A percentile compares a stretch with the other conserved stretches of the same genome.
These are phyloP conservation scores for Fulica atra DNA, from an alignment of 2,113 vertebrate species.

Conservation along the genomic window DNA sequence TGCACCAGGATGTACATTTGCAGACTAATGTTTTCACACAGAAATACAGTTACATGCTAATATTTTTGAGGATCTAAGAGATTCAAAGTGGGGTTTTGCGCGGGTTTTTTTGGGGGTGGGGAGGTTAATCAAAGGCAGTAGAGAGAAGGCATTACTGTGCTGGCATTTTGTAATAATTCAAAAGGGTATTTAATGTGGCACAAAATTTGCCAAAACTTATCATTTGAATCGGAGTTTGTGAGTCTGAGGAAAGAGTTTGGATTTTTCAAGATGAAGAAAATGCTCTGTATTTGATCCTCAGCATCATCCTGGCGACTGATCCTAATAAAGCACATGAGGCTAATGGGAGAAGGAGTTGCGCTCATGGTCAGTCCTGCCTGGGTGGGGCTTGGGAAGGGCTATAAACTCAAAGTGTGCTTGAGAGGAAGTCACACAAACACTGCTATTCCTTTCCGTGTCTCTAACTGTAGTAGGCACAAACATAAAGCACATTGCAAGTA, in stretches of 20 bases:
- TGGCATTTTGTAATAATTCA: neutral
- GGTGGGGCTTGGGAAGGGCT: neutral
- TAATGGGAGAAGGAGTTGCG: neutral
- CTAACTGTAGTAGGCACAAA: neutral
- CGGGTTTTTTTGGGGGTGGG: too few species aligned
- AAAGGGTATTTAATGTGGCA: neutral
- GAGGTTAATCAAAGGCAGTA: neutral
- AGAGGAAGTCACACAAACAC: neutral
- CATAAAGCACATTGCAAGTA: neutral
- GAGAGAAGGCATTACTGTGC: neutral
- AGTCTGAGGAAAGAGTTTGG: neutral
- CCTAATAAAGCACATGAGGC: neutral
- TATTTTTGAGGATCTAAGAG: neutral
- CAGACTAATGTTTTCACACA: neutral
- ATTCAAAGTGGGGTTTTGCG: neutral
- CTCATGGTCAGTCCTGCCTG: neutral
- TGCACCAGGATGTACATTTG: neutral
- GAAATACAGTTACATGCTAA: neutral
- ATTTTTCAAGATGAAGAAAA: neutral
- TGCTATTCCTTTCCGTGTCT: neutral
- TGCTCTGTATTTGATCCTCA: neutral
- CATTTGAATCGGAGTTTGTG: neutral
- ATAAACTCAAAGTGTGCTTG: neutral
- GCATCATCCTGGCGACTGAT: neutral
- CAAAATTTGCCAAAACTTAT: neutral